Percentiles rank a stretch among this genome's conserved stretches.
These are phyloP conservation scores for Crypturellus tataupa DNA, from an alignment of 2,797 vertebrate genomes.

Conservation along the genomic window DNA sequence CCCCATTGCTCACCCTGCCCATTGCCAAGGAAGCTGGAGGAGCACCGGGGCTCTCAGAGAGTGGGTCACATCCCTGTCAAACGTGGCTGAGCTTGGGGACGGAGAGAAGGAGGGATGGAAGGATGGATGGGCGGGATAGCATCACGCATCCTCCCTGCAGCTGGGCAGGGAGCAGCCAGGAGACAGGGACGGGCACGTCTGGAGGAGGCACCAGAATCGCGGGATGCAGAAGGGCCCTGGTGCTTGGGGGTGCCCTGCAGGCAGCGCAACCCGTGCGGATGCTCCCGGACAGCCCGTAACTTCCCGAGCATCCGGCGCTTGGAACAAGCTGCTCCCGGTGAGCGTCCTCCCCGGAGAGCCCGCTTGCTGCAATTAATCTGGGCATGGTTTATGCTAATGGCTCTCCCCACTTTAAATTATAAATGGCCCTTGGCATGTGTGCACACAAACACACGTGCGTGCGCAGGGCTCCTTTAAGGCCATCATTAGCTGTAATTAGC, in stretches of 20 bases:
- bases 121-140: too few species aligned
- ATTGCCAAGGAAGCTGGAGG: neutral
- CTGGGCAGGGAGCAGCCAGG: too few species aligned
- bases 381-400: slow-evolving; percentile 56
- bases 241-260: too few species aligned
- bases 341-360: slow-evolving; percentile 43
- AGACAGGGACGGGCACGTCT: too few species aligned
- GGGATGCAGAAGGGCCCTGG: too few species aligned
- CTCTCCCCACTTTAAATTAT: slow-evolving; percentile 74
- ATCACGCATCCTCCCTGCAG: too few species aligned
- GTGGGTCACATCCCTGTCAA: too few species aligned
- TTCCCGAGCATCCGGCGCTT: neutral
- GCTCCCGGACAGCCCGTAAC: neutral
- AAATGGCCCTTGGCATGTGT: slow-evolving; percentile 72
- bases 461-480: slow-evolving; percentile 67
- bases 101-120: too few species aligned
- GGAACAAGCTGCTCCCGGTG: slow-evolving; percentile 7
- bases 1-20: neutral
- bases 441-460: slow-evolving; percentile 60
- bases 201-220: neutral
- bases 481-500: slow-evolving; percentile 80
- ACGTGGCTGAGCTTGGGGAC: too few species aligned
- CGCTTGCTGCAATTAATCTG: slow-evolving; percentile 34
- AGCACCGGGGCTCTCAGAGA: neutral
- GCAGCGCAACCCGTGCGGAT: too few species aligned